Percentiles rank a stretch among this genome's conserved stretches.
Conservation (phyloP, 2,113 vertebrate species). For the Bos taurus region ARS-UCD2.0 NC_037329.1:81397501-81398000, state of each 20-base stretch:
- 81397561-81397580: background rate
- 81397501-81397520: background rate
- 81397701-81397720: slow-evolving; percentile 70
- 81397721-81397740: slow-evolving; percentile 47
- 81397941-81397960: background rate
- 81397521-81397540: background rate
- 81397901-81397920: background rate
- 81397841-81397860: background rate
- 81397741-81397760: slow-evolving; percentile 37
- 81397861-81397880: background rate
- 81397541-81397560: background rate
- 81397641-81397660: slow-evolving; percentile 14
- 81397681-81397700: slow-evolving; percentile 66
- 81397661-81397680: slow-evolving; percentile 56
- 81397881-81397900: background rate
- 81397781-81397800: slow-evolving; percentile 40
- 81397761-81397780: slow-evolving; percentile 30
- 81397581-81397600: background rate
- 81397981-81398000: background rate
- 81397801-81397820: slow-evolving; percentile 50
- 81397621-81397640: slow-evolving; percentile 62
- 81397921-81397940: background rate
- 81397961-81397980: background rate
- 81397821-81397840: slow-evolving; percentile 56
- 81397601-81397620: slow-evolving; percentile 16